Evolutionary conservation across 2,888 invertebrate species (phyloP).

Genomic region (Stenoptilia bipunctidactyla): DNA sequence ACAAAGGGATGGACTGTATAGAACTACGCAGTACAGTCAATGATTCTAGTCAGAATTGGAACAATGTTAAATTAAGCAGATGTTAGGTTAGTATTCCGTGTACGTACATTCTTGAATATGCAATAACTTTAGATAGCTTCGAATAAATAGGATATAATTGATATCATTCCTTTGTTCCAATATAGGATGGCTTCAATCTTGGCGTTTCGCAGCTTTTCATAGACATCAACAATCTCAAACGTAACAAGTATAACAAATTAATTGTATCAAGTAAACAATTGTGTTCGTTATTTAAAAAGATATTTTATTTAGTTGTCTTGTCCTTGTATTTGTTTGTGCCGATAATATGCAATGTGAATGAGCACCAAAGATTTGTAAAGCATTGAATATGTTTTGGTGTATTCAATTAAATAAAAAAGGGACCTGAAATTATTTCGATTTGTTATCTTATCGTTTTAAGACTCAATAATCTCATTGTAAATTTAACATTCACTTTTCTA

Average conservation of each 20-base stretch:
- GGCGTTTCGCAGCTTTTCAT: constrained; percentile 63
- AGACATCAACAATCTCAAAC: constrained; percentile 62
- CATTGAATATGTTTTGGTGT: constrained; percentile 62
- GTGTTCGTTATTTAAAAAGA: constrained; percentile 54
- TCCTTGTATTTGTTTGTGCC: constrained; percentile 53
- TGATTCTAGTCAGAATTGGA: constrained; percentile 65
- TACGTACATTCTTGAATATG: background rate
- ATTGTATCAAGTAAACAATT: constrained; percentile 48
- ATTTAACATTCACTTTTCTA: constrained; percentile 40
- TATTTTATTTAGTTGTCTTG: constrained; percentile 35
- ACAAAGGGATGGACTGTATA: constrained; percentile 5
- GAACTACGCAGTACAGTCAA: constrained; percentile 30
- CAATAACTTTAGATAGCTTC: background rate
- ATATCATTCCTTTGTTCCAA: constrained; percentile 33
- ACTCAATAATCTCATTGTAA: constrained; percentile 59
- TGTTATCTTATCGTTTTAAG: constrained; percentile 51
- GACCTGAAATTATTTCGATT: constrained; percentile 67
- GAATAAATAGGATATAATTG: background rate
- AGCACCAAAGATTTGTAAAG: constrained; percentile 69
- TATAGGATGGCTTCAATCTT: constrained; percentile 33
- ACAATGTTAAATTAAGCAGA: constrained; percentile 18
- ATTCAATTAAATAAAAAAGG: constrained; percentile 66
- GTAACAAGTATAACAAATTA: constrained; percentile 49
- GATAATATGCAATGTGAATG: constrained; percentile 60
- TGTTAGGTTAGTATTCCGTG: too few relatives aligned